Evolutionary conservation across 2,888 invertebrate genomes (phyloP), one percentile per base, ranked within the genome.

Genomic region (Ashinkailepas kermadecensis): DNA sequence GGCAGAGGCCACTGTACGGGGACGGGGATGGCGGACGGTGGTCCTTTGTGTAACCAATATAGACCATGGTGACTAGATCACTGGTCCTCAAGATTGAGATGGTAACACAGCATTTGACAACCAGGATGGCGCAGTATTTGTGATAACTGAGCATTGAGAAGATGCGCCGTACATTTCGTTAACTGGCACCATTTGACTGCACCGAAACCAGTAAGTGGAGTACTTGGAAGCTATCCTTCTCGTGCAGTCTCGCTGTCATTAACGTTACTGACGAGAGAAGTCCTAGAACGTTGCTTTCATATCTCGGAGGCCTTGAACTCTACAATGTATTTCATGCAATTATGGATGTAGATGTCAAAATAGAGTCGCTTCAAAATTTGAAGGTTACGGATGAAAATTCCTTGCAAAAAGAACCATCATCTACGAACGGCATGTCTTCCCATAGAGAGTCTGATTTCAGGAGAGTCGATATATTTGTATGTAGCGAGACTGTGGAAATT

Each of bases 201-300:
- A 65, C n/a, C 65, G 65, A 65, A 65, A 23, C 65, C 65, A 65
- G 65, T 23, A n/a, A 65, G 65, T 65, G 65, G 65, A 65, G 65
- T 23, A 10, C 65, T 65, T 65, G 23, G 65, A 65, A 65, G 65
- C n/a, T 8, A 65, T n/a, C 65, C 4, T 65, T 65, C 18, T 65
- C 18, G 23, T 65, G 8, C 9, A 23, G 65, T 12, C 65, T 65
- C 10, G 23, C 23, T 23, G 65, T 18, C 23, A 23, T 23, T 8
- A 23, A 23, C 4, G 23, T 65, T 8, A 0, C 23, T n/a, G 65
- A 12, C 23, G 65, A 65, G 1, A 65, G 12, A 3, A n/a, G 65
- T 65, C n/a, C n/a, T 23, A 18, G 23, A 0, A 23, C 23, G 3
- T 65, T 65, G 65, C 23, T 65, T 9, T 23, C 23, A 23, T 23